A percentile compares a stretch with the other conserved stretches of the same genome.
Evolutionary conservation across 2,113 vertebrate species (phyloP).

Genomic region (Gadus macrocephalus): DNA sequence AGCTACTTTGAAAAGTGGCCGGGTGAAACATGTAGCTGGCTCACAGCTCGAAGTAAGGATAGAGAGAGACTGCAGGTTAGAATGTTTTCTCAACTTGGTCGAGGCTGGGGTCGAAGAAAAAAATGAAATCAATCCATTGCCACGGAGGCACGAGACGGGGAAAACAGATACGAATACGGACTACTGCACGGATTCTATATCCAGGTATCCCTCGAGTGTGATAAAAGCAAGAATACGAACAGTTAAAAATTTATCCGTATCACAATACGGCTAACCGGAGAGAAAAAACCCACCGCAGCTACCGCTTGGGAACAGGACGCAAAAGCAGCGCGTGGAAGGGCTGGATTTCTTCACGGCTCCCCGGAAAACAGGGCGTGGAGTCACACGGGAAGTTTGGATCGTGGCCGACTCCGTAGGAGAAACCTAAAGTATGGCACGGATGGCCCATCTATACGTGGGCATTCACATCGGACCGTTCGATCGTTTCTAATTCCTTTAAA

Average conservation of each 20-base stretch:
- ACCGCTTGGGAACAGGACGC: conserved; percentile 55
- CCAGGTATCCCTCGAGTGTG: conserved; percentile 22
- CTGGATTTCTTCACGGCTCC: conserved; percentile 62
- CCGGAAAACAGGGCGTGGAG: conserved; percentile 73
- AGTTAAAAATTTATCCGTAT: conserved; percentile 17
- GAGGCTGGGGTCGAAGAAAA: conserved; percentile 42
- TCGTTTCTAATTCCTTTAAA: too few species aligned
- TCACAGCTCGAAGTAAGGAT: conserved; percentile 7
- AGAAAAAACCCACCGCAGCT: conserved; percentile 59
- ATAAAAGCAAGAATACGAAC: conserved; percentile 19
- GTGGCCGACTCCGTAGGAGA: conserved; percentile 28
- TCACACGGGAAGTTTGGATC: conserved; percentile 44
- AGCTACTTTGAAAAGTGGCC: conserved; percentile 58
- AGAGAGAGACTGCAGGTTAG: conserved; percentile 50
- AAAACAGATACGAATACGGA: conserved; percentile 14
- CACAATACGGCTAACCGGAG: conserved; percentile 40
- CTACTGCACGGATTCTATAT: conserved; percentile 8
- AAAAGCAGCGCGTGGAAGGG: conserved; percentile 64
- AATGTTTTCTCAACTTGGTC: conserved; percentile 69
- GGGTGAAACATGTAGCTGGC: conserved; percentile 66
- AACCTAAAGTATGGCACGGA: conserved; percentile 53
- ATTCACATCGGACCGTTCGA: background rate
- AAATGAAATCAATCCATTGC: conserved; percentile 72
- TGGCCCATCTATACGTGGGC: background rate
- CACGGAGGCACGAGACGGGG: conserved; percentile 43